Evolutionary conservation across 2,113 vertebrate species (phyloP), one percentile per base, ranked within the genome.

Genomic region (Lophius piscatorius): DNA sequence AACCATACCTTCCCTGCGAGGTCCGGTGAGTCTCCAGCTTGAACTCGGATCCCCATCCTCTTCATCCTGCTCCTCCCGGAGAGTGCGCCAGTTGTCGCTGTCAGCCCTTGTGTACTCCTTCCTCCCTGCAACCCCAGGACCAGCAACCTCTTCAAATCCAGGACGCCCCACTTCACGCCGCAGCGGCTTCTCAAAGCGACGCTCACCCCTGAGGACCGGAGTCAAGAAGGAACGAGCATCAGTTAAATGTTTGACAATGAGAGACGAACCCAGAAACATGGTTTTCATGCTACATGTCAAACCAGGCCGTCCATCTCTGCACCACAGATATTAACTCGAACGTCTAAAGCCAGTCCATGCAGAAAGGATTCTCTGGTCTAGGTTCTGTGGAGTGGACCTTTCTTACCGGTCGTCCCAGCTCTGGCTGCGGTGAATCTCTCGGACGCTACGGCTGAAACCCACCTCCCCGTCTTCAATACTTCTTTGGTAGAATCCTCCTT

Each of bases 401-500:
- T 44, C 74, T 68, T 81, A 96, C 94, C 94, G 87, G 87, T 96
- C 94, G 29, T 96, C 95, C 95, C 95, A 96, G 75, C 95, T 96
- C 88, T 96, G 95, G 85, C 94, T 96, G 29, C 95, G 92, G 73
- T 96, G 93, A 42, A 96, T 96, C 82, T 96, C 94, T 56, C 94
- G 85, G 21, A 85, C 90, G 3, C 87, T 90, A 16, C 94, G 92
- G 31, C 92, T 88, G 14, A 96, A 96, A 9, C 92, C 91, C 36
- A 92, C 91, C 20, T 96, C 95, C 0, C 71, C 70, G 14, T 96
- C 95, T 69, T 96, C 95, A 64, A 92, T 88, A 92, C 93, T 94
- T 93, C 95, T 95, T 93, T 95, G 94, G 94, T 95, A 96, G 91
- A 95, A 94, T 82, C 92, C 92, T 52, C 92, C 84, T 70, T 97